Evolutionary conservation across 2,888 invertebrate genomes (phyloP).

Genomic region (Agrochola lota): DNA sequence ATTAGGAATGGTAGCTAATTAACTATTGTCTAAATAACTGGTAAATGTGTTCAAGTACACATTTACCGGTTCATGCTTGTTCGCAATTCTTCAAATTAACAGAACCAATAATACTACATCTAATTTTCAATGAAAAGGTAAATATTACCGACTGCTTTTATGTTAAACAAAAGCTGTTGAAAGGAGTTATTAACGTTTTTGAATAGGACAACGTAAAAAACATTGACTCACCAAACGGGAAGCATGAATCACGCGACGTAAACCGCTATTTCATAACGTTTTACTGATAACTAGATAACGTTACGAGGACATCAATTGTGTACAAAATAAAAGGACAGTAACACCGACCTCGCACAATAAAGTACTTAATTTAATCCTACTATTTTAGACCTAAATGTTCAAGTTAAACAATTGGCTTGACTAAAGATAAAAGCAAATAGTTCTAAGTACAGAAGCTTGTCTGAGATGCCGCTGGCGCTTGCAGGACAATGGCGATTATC

Average conservation of each 20-base stretch:
- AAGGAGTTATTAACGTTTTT: slow-evolving; percentile 61
- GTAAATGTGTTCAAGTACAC: neutral
- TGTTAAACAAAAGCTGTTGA: slow-evolving; percentile 52
- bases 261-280: slow-evolving; percentile 83
- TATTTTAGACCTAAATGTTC: slow-evolving; percentile 58
- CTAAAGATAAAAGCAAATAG: slow-evolving; percentile 72
- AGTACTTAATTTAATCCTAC: slow-evolving; percentile 54
- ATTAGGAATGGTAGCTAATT: neutral
- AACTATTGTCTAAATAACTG: neutral
- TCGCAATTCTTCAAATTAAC: slow-evolving; percentile 28
- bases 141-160: slow-evolving; percentile 41
- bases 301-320: slow-evolving; percentile 75
- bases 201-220: slow-evolving; percentile 58
- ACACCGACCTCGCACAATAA: slow-evolving; percentile 33
- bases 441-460: slow-evolving; percentile 80
- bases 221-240: slow-evolving; percentile 77
- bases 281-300: slow-evolving; percentile 79
- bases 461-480: slow-evolving; percentile 82
- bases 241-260: slow-evolving; percentile 79
- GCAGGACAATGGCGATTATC: slow-evolving; percentile 82
- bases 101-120: slow-evolving; percentile 8
- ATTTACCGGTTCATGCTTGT: slow-evolving; percentile 22
- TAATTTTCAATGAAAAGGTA: slow-evolving; percentile 30
- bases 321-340: slow-evolving; percentile 70
- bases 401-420: slow-evolving; percentile 67